These are phyloP conservation scores for Catharus bicknelli DNA, from an alignment of 2,113 vertebrate species.

Conservation along the genomic window DNA sequence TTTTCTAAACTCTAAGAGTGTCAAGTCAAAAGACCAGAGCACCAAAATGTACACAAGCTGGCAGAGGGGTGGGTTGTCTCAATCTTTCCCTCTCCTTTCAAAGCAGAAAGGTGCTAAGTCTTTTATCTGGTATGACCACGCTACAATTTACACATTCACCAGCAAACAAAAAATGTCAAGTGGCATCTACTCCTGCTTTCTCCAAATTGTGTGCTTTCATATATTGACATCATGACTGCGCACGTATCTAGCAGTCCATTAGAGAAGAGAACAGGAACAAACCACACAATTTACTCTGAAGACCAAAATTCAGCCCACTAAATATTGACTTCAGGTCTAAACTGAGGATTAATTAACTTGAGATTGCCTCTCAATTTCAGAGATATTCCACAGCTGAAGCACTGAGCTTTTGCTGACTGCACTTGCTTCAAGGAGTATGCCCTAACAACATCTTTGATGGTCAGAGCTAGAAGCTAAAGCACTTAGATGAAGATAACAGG, in stretches of 20 bases:
- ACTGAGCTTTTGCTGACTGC: background rate
- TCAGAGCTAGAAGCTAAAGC: background rate
- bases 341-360: background rate
- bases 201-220: background rate
- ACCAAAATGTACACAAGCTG: background rate
- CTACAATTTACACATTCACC: background rate
- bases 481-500: background rate
- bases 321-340: background rate
- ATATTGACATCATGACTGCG: background rate
- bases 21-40: background rate
- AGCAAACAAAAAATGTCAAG: background rate
- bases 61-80: background rate
- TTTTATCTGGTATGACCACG: background rate
- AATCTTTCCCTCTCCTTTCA: background rate
- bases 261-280: background rate
- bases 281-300: background rate
- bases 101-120: background rate
- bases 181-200: background rate
- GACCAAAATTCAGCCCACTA: background rate
- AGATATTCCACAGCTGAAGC: background rate
- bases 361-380: background rate
- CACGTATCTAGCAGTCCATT: accelerated
- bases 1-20: background rate
- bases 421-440: background rate
- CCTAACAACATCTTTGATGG: background rate